Evolutionary conservation across 2,888 invertebrate species (phyloP).

Genomic region (Shargacucullia verbasci): DNA sequence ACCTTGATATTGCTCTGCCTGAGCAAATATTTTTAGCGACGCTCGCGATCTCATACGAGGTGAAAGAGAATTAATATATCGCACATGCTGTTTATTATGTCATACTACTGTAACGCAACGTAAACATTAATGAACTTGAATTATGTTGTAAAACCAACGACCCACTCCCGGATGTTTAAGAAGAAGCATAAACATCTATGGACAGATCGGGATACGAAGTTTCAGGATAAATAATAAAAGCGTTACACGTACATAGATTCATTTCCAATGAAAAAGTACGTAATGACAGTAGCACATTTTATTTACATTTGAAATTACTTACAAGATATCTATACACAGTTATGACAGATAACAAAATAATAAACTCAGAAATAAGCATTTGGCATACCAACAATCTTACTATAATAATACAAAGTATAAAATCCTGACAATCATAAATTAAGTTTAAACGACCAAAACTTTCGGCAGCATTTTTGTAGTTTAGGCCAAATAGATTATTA

Average conservation of each 20-base stretch:
- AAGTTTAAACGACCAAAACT: conserved; percentile 29
- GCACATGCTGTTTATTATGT: conserved; percentile 72
- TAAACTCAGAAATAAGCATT: conserved; percentile 7
- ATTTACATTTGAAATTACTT: too few relatives aligned
- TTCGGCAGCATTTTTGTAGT: conserved; percentile 17
- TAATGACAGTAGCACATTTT: too few relatives aligned
- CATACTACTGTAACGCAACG: conserved; percentile 67
- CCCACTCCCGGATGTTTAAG: conserved; percentile 12
- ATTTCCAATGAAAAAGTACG: too few relatives aligned
- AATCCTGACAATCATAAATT: conserved; percentile 39
- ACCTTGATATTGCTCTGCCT: conserved; percentile 83
- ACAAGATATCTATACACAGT: too few relatives aligned
- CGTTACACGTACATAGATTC: too few relatives aligned
- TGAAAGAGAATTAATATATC: conserved; percentile 77
- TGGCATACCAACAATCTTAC: conserved; percentile 5
- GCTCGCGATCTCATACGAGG: conserved; percentile 73
- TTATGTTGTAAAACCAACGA: conserved; percentile 42
- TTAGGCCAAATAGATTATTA: conserved; percentile 29
- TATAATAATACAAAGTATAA: neutral
- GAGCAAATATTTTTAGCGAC: conserved; percentile 83
- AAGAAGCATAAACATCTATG: conserved; percentile 17
- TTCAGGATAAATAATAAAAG: too few relatives aligned
- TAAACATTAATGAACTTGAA: conserved; percentile 68
- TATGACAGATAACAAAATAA: too few relatives aligned
- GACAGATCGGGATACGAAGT: neutral